Conservation (phyloP, 1,140 invertebrate genomes). For the Apis laboriosa region DNA sequence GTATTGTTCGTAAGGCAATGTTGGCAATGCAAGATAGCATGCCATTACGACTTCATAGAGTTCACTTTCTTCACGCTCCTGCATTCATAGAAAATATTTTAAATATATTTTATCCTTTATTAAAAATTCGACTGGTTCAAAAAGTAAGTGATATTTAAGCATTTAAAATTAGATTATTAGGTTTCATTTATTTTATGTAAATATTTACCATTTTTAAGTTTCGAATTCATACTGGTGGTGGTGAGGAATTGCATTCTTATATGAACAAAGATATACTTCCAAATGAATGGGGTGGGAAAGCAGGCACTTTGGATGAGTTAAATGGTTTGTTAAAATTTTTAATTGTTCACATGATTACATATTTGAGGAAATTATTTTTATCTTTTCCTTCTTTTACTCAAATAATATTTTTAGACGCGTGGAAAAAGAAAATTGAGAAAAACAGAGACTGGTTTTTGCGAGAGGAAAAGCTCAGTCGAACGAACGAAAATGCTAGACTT, state of each 20-base stretch:
- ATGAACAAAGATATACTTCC: conserved; percentile 80
- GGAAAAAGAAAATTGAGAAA: conserved; percentile 77
- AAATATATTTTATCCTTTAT: conserved; percentile 75
- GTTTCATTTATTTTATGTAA: neutral
- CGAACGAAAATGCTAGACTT: conserved; percentile 76
- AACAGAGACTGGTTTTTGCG: conserved; percentile 78
- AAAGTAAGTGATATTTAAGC: conserved; percentile 67
- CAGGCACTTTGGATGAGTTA: conserved; percentile 76
- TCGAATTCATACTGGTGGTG: conserved; percentile 68
- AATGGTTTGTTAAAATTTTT: conserved; percentile 65
- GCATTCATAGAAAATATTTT: conserved; percentile 72
- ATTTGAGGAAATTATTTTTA: neutral
- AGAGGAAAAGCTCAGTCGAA: conserved; percentile 78
- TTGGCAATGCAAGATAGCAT: conserved; percentile 78
- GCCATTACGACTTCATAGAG: conserved; percentile 74
- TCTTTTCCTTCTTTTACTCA: neutral
- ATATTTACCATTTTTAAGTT: conserved; percentile 60
- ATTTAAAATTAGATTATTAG: neutral
- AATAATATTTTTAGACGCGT: conserved; percentile 69
- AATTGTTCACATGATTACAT: too few species aligned
- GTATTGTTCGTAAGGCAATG: conserved; percentile 73
- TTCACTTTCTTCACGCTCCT: conserved; percentile 76
- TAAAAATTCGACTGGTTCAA: conserved; percentile 76
- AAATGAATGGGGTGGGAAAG: conserved; percentile 80
- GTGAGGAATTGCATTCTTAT: conserved; percentile 74